Conservation (phyloP, 2,797 vertebrate species). For the Esox masquinongy region DNA sequence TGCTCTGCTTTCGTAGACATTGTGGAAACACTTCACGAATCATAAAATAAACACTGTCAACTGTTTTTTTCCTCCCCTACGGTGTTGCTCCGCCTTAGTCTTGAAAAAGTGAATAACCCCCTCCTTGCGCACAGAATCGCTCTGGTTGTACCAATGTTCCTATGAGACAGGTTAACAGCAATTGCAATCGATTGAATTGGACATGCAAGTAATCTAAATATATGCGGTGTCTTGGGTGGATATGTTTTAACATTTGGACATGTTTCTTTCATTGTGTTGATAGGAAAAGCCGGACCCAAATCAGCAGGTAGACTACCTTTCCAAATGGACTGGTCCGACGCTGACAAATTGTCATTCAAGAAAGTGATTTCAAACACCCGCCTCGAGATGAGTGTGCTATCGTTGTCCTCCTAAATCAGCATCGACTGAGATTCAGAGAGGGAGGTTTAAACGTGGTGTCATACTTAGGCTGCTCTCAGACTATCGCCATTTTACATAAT, state of each 20-base stretch:
- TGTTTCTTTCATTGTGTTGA: background rate
- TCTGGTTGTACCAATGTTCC: slow-evolving; percentile 76
- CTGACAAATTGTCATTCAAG: slow-evolving; percentile 78
- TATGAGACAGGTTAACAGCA: slow-evolving; percentile 38
- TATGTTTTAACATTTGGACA: background rate
- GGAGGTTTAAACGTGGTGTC: background rate
- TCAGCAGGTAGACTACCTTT: slow-evolving; percentile 56
- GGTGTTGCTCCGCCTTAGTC: slow-evolving; percentile 68
- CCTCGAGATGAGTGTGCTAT: slow-evolving; percentile 16
- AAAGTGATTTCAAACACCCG: slow-evolving; percentile 40
- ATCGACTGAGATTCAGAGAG: slow-evolving; percentile 25
- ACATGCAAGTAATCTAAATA: slow-evolving; percentile 38
- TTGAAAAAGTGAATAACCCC: slow-evolving; percentile 72
- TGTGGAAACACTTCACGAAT: slow-evolving; percentile 68
- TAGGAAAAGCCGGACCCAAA: slow-evolving; percentile 2
- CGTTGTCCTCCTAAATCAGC: slow-evolving; percentile 27
- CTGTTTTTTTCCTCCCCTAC: slow-evolving; percentile 64
- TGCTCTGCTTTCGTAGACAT: slow-evolving; percentile 99
- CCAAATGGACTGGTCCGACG: slow-evolving; percentile 75
- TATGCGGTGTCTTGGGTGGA: background rate
- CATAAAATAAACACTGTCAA: slow-evolving; percentile 62
- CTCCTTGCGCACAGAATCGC: slow-evolving; percentile 60
- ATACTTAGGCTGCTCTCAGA: background rate
- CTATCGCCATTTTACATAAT: background rate
- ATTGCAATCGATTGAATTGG: slow-evolving; percentile 22